Evolutionary conservation across 2,797 vertebrate species (phyloP), one percentile per base, ranked within the genome.

Genomic region (Moxostoma hubbsi): DNA sequence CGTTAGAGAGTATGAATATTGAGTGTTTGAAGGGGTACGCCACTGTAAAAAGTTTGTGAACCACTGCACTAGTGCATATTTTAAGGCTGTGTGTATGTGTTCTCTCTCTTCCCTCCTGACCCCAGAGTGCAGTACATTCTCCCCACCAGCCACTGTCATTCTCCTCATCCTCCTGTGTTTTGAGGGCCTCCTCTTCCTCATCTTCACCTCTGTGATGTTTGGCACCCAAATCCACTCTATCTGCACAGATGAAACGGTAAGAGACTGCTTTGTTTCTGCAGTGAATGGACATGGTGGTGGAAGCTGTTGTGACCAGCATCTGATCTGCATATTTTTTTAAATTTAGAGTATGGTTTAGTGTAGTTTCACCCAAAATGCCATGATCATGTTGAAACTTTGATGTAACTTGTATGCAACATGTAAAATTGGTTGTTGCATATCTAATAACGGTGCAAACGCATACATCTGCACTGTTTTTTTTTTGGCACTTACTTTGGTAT

Each of bases 181-280:
- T 68, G 98, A 99, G 88, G 96, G 95, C 18, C 96, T 99, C 86
- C 95, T 99, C 7, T 99, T 99, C 90, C 96, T 99, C 90, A 98
- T 99, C 86, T 99, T 99, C 93, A 99, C 98, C 36, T 96, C 96
- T 9, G 97, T 99, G 89, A 99, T 99, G 98, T 99, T 98, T 85
- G 98, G 98, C 84, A 98, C 98, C 78, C 98, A 99, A 90, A 95
- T 99, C 90, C 97, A 98, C 93, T 99, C 98, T 88, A 99, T 99
- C 94, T 99, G 97, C 94, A 97, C 96, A 5, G 97, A 99, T 71
- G 97, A 99, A 93, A 99, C 98, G 87, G 98, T 99, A 93, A 94
- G 97, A 93, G 64, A 85, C 77, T 64, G 24, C 24, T 24, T 24
- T 2, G 24, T 24, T 24, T 24, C 24, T 24, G 46, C 49, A 43